phyloP scores from a whole-genome alignment of 2,888 invertebrate species.

The Macaria liturata region DNA sequence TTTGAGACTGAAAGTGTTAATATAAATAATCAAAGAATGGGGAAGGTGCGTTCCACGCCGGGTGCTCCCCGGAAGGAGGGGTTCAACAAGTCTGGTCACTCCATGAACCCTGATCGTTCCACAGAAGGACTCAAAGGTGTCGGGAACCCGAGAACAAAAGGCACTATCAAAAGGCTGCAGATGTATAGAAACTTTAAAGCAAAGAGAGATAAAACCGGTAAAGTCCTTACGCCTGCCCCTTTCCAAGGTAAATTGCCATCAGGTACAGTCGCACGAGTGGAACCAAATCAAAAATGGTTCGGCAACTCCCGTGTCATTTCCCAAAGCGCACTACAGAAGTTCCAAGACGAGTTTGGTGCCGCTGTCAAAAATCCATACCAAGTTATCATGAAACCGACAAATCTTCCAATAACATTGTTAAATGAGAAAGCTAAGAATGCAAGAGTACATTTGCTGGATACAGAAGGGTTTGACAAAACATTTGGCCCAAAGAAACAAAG shows the following conservation, averaged over 20 bases:
- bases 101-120: slow-evolving; percentile 96
- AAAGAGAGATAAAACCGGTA: slow-evolving; percentile 93
- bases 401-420: slow-evolving; percentile 95
- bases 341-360: slow-evolving; percentile 97
- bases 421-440: slow-evolving; percentile 96
- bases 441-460: slow-evolving; percentile 97
- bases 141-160: slow-evolving; percentile 92
- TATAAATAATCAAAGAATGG: slow-evolving; percentile 78
- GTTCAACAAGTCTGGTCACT: slow-evolving; percentile 93
- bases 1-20: slow-evolving; percentile 13
- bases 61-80: slow-evolving; percentile 93
- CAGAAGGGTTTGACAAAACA: slow-evolving; percentile 95
- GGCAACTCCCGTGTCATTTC: slow-evolving; percentile 98
- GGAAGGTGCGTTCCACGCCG: slow-evolving; percentile 88
- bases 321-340: slow-evolving; percentile 94
- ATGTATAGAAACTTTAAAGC: slow-evolving; percentile 99
- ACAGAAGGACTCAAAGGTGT: slow-evolving; percentile 92
- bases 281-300: slow-evolving; percentile 99
- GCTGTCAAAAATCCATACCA: slow-evolving; percentile 98
- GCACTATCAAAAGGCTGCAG: slow-evolving; percentile 97
- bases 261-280: slow-evolving; percentile 96
- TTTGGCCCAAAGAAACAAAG: slow-evolving; percentile 97
- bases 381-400: slow-evolving; percentile 98
- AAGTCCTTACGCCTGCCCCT: slow-evolving; percentile 97
- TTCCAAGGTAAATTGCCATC: slow-evolving; percentile 96